Base-by-base conservation (phyloP, 2,113 vertebrate genomes). In the Litocranius walleri region DNA sequence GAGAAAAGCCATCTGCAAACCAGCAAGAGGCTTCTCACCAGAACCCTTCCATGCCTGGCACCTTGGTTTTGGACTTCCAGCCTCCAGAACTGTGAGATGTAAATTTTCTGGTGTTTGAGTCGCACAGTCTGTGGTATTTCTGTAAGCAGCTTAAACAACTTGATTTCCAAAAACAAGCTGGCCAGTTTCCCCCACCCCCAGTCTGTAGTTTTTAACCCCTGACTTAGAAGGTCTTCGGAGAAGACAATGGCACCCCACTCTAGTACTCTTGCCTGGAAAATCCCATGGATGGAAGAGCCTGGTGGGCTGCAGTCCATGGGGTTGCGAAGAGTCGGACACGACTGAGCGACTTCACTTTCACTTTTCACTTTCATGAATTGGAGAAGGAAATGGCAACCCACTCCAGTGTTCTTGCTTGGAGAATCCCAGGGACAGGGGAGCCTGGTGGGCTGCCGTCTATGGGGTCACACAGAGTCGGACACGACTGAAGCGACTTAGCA, bases 311-410 rank as follows among this genome's bases (percentile, higher is more conserved):
- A 57, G 56, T 25, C 23, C 56, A 10, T 10, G 56, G 56, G 56
- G 56, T 57, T 0, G 0, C 8, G 0, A 25, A 10, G 56, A 25
- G 56, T 10, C 1, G 3, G 56, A 57, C 56, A 25, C 3, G 23
- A 25, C 56, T 57, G 56, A 57, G 56, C 8, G 21, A 57, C 21
- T 10, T 57, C 45, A 45, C 45, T 45, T 10, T 57, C 56, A 10
- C 23, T 25, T 57, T 57, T 57, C 56, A 57, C 56, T 57, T 25
- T 57, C 56, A 57, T 10, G 56, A 23, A 25, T 25, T 57, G 21
- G 56, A 25, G 56, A 57, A 57, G 56, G 56, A 10, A 57, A 57
- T 57, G 56, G 56, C 56, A 57, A 57, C 56, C 23, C 56, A 57
- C 56, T 57, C 56, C 56, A 57, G 9, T 25, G 9, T 25, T 57